Evolutionary conservation across 2,113 vertebrate species (phyloP).

Genomic region (Riparia riparia): DNA sequence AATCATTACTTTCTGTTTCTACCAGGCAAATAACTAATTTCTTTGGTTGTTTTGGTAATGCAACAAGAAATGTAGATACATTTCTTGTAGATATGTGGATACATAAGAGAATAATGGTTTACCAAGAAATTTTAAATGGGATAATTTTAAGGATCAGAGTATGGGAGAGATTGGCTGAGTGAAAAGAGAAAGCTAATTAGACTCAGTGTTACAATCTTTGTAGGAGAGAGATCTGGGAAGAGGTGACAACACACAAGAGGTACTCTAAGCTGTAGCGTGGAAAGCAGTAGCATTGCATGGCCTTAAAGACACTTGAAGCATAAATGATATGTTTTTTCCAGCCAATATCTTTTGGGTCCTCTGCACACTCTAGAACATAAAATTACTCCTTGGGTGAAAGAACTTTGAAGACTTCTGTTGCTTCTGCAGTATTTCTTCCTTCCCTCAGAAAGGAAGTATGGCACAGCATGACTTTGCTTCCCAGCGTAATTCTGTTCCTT

Average conservation of each 20-base stretch:
- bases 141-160: neutral
- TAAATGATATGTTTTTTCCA: neutral
- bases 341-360: neutral
- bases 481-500: neutral
- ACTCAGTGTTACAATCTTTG: neutral
- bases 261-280: neutral
- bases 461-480: neutral
- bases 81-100: neutral
- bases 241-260: neutral
- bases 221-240: neutral
- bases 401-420: too few relatives aligned
- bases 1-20: neutral
- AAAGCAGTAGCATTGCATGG: neutral
- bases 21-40: accelerated
- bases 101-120: neutral
- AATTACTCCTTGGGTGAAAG: neutral
- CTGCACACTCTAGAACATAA: neutral
- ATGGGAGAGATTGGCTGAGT: neutral
- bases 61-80: neutral
- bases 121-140: neutral
- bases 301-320: neutral
- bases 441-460: neutral
- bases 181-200: neutral
- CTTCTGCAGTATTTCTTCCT: neutral
- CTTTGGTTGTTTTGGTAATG: neutral